These are phyloP conservation scores for Ascaphus truei DNA, from an alignment of 2,113 vertebrate species.

Conservation along the genomic window DNA sequence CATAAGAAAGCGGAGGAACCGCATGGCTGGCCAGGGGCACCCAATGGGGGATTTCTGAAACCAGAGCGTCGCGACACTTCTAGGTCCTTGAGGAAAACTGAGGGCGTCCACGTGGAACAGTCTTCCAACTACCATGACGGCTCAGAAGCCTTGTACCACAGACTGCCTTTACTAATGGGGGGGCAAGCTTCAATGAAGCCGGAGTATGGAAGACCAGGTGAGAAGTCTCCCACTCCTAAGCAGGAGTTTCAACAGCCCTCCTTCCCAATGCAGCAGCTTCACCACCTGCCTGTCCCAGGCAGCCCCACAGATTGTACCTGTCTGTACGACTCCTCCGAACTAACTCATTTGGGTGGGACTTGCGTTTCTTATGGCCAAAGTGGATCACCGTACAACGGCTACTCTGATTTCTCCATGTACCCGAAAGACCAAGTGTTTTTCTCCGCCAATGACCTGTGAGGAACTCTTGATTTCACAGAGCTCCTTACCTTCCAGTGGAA, in stretches of 20 bases:
- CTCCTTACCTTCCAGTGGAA: conserved; percentile 72
- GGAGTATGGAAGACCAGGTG: conserved; percentile 69
- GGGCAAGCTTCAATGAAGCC: conserved; percentile 76
- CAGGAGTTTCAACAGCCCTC: conserved; percentile 82
- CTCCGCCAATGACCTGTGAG: conserved; percentile 62
- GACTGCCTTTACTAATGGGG: conserved; percentile 86
- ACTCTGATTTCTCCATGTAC: conserved; percentile 67
- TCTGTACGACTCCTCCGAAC: conserved; percentile 57
- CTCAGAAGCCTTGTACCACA: conserved; percentile 77
- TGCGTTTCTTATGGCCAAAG: conserved; percentile 70
- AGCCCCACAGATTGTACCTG: conserved; percentile 65
- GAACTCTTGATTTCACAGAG: conserved; percentile 72
- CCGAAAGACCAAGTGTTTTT: conserved; percentile 66
- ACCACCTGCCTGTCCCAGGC: conserved; percentile 68
- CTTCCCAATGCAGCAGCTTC: conserved; percentile 67
- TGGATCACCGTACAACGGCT: conserved; percentile 55
- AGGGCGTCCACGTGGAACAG: conserved; percentile 55
- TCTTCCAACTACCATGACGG: conserved; percentile 75
- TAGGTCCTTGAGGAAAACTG: conserved; percentile 20
- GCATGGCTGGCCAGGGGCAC: conserved; percentile 43
- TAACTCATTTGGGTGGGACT: conserved; percentile 57
- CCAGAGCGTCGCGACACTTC: conserved; percentile 48
- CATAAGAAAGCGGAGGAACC: conserved; percentile 61
- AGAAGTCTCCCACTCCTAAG: conserved; percentile 79
- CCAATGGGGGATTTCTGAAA: conserved; percentile 43